These are phyloP conservation scores for Isotomurus palustris DNA, from an alignment of 2,888 invertebrate species.

Conservation along the genomic window DNA sequence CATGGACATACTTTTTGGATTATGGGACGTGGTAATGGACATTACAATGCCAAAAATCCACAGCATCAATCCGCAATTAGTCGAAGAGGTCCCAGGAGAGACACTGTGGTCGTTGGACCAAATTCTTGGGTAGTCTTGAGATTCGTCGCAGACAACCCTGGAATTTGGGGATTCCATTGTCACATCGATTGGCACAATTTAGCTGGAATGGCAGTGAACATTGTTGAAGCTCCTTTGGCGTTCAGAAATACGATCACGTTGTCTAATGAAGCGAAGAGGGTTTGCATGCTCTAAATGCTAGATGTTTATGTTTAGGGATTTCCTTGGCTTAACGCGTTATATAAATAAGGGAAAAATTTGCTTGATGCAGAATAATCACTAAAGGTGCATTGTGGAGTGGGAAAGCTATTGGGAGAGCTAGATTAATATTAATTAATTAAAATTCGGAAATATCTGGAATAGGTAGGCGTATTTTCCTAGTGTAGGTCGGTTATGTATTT, in stretches of 20 bases:
- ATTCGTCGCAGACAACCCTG: slow-evolving; percentile 30
- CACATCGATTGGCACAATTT: slow-evolving; percentile 32
- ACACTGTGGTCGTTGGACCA: slow-evolving; percentile 21
- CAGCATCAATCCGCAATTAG: background rate
- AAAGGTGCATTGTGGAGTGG: no score
- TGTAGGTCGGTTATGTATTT: no score
- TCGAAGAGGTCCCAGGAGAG: slow-evolving; percentile 15
- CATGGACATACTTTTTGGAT: slow-evolving; percentile 39
- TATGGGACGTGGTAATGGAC: no score
- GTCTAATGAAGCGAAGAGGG: slow-evolving; percentile 14
- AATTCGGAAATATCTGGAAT: no score
- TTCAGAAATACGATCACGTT: background rate
- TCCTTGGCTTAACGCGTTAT: no score
- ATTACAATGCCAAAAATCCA: slow-evolving; percentile 21
- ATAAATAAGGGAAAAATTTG: no score
- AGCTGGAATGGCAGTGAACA: slow-evolving; percentile 24
- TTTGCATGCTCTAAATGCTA: no score
- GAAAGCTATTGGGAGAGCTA: no score
- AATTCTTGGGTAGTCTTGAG: slow-evolving; percentile 28
- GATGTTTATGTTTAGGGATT: no score
- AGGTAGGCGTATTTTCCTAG: no score
- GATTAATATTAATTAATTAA: no score
- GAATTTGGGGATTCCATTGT: slow-evolving; percentile 32
- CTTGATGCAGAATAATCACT: no score
- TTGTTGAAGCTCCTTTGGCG: slow-evolving; percentile 25